Percentiles rank a stretch among this genome's conserved stretches.
phyloP scores from a whole-genome alignment of 2,888 invertebrate genomes.

The Monochamus alternatus region DNA sequence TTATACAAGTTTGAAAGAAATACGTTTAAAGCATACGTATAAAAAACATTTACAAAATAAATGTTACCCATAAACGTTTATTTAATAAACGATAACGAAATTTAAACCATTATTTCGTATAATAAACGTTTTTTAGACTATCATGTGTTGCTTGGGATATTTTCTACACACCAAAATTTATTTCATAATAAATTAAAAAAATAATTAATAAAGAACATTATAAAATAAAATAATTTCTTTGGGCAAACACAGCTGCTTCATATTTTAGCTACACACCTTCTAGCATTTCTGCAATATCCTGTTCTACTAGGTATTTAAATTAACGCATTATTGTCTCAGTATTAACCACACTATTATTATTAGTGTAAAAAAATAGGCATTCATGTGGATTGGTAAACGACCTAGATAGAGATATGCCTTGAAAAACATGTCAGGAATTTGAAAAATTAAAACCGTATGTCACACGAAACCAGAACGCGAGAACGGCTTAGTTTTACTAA shows the following conservation, averaged over 20 bases:
- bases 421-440: slow-evolving; percentile 55
- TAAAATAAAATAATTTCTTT: slow-evolving; percentile 12
- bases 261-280: slow-evolving; percentile 25
- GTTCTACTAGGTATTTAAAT: slow-evolving; percentile 45
- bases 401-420: slow-evolving; percentile 55
- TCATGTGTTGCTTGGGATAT: no score
- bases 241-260: slow-evolving; percentile 9
- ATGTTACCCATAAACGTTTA: no score
- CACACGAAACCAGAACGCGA: slow-evolving; percentile 46
- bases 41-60: no score
- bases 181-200: no score
- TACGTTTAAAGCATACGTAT: no score
- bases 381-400: slow-evolving; percentile 49
- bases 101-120: no score
- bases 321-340: slow-evolving; percentile 45
- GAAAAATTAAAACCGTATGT: slow-evolving; percentile 51
- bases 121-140: no score
- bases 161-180: no score
- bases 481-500: slow-evolving; percentile 50
- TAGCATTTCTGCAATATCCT: slow-evolving; percentile 47
- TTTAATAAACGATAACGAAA: no score
- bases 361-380: slow-evolving; percentile 44
- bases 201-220: no score
- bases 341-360: slow-evolving; percentile 40
- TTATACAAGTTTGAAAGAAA: no score